phyloP scores from a whole-genome alignment of 1,140 invertebrate species.

The Lamellibrachia luymesi region DNA sequence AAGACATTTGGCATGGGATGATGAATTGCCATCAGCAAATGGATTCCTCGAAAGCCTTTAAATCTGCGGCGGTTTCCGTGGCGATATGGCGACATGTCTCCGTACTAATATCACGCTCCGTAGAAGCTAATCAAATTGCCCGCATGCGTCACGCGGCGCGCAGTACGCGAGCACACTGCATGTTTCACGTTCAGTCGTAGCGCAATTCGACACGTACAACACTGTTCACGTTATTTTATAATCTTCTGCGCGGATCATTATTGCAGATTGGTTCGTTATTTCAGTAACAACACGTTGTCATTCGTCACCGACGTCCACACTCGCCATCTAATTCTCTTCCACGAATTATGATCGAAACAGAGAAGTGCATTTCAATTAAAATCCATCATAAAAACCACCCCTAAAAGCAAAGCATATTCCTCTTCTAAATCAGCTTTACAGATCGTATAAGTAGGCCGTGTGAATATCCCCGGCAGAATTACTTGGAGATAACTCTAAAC shows the following conservation, averaged over 20 bases:
- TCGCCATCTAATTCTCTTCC: neutral
- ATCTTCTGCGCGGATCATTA: neutral
- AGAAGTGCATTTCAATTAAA: no score
- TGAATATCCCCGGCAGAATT: no score
- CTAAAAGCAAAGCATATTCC: no score
- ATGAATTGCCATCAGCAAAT: neutral
- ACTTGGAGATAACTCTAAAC: no score
- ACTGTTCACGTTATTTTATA: neutral
- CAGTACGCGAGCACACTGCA: neutral
- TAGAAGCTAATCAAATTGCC: neutral
- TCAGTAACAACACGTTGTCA: neutral
- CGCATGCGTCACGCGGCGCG: neutral
- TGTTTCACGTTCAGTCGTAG: neutral
- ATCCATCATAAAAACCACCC: no score
- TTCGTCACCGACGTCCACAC: neutral
- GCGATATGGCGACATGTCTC: neutral
- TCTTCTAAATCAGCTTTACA: no score
- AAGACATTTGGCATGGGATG: neutral
- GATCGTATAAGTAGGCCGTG: no score
- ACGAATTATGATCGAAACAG: no score
- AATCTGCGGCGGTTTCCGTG: neutral
- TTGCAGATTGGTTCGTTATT: slow-evolving; percentile 1
- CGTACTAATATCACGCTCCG: neutral
- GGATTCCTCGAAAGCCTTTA: slow-evolving; percentile 4
- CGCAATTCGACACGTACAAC: neutral